These are phyloP conservation scores for Drosophila lacertosa DNA, from an alignment of 1,140 invertebrate species.

Conservation along the genomic window DNA sequence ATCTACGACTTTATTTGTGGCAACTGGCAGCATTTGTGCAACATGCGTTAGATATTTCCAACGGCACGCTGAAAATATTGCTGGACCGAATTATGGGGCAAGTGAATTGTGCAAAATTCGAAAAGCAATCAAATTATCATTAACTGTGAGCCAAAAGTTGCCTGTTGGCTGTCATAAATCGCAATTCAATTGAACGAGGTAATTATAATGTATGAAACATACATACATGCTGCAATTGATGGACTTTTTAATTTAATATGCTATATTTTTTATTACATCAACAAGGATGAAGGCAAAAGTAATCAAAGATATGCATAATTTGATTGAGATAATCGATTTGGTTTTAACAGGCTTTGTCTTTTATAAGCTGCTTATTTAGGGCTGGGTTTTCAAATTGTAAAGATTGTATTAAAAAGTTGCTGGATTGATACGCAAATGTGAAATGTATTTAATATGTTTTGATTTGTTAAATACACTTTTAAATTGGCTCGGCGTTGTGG, in stretches of 20 bases:
- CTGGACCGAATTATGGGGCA: neutral
- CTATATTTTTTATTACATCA: no score
- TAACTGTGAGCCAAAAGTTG: slow-evolving; percentile 1
- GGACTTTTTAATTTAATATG: no score
- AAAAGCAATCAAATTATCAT: slow-evolving; percentile 28
- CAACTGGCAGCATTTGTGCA: slow-evolving; percentile 10
- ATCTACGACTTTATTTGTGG: slow-evolving; percentile 62
- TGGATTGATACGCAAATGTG: no score
- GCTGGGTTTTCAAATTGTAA: no score
- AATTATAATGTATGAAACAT: neutral
- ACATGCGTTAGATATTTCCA: neutral
- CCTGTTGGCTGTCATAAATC: slow-evolving; percentile 1
- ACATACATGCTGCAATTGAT: no score
- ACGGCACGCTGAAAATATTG: neutral
- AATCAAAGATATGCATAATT: no score
- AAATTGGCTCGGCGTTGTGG: slow-evolving; percentile 17
- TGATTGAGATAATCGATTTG: no score
- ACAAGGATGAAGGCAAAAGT: no score
- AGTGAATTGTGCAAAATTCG: slow-evolving; percentile 26
- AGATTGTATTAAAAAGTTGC: no score
- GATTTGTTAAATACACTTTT: slow-evolving; percentile 12
- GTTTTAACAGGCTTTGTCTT: no score
- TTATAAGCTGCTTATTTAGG: no score
- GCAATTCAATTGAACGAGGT: neutral
- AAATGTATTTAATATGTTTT: neutral